phyloP scores from a whole-genome alignment of 2,888 invertebrate species.

The Microctonus aethiopoides region DNA sequence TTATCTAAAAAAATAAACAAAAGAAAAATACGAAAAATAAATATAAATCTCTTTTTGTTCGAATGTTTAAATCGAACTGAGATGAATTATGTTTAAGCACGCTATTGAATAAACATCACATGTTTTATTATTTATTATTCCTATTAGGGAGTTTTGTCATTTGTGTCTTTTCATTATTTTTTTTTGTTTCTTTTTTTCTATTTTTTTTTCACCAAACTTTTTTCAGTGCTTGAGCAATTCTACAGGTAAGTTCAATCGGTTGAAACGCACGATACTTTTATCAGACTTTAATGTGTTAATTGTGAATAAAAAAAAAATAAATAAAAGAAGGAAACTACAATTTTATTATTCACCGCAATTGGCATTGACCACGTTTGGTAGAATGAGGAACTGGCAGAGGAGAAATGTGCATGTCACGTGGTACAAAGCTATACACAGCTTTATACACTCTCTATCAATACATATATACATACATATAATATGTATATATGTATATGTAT shows the following conservation, averaged over 20 bases:
- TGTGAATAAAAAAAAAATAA: background rate
- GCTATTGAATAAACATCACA: conserved; percentile 63
- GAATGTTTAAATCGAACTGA: conserved; percentile 12
- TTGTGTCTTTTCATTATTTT: background rate
- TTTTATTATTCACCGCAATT: conserved; percentile 55
- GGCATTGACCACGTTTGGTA: conserved; percentile 51
- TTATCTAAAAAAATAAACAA: conserved; percentile 18
- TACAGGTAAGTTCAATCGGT: background rate
- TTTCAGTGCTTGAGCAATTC: background rate
- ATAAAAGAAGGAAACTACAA: background rate
- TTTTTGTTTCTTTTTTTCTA: too few relatives aligned
- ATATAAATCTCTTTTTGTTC: background rate
- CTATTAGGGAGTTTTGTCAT: background rate
- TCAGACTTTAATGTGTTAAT: background rate
- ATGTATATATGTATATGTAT: conserved; percentile 8
- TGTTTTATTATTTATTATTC: conserved; percentile 51
- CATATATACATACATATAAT: too few relatives aligned
- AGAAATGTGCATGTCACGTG: conserved; percentile 22
- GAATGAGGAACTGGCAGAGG: background rate
- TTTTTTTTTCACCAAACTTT: background rate
- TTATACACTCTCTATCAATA: background rate
- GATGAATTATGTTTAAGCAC: conserved; percentile 53
- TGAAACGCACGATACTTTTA: background rate
- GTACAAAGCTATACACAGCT: conserved; percentile 44
- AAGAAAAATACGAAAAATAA: conserved; percentile 20